Percentiles rank a stretch among this genome's conserved stretches.
Conservation (phyloP, 2,797 vertebrate species). For the Selene dorsalis region DNA sequence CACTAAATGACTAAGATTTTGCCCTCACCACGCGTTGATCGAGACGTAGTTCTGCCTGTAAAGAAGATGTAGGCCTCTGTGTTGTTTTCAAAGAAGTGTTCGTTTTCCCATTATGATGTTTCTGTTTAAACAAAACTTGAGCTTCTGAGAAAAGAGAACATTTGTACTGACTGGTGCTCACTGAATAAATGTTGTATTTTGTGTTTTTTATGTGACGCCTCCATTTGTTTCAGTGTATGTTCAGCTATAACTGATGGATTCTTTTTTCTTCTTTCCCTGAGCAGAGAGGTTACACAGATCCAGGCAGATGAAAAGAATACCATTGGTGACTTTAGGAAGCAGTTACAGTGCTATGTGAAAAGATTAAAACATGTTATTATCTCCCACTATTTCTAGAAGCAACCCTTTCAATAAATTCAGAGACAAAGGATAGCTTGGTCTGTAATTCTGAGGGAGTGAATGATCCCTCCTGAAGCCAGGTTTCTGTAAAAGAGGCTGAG, state of each 20-base stretch:
- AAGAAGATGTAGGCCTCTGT: conserved; percentile 12
- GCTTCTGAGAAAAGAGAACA: conserved; percentile 44
- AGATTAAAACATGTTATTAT: too few relatives aligned
- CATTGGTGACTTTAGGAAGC: too few relatives aligned
- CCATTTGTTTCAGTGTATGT: not conserved
- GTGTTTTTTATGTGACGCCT: conserved; percentile 47
- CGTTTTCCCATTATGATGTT: conserved; percentile 26
- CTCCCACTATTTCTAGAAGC: too few relatives aligned
- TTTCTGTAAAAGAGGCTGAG: too few relatives aligned
- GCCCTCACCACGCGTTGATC: conserved; percentile 33
- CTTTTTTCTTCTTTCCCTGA: too few relatives aligned
- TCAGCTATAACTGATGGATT: not conserved
- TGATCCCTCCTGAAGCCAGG: too few relatives aligned
- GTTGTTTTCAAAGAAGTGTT: conserved; percentile 28
- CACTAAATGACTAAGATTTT: conserved; percentile 58
- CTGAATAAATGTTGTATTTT: conserved; percentile 80
- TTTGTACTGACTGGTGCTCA: conserved; percentile 79
- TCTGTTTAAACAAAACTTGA: conserved; percentile 66
- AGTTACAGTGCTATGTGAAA: too few relatives aligned
- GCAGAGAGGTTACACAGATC: too few relatives aligned
- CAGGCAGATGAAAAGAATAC: too few relatives aligned
- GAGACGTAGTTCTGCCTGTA: conserved; percentile 46
- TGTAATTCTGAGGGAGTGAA: too few relatives aligned
- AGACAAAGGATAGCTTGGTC: too few relatives aligned
- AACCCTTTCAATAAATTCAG: too few relatives aligned